Conservation (phyloP, 2,113 vertebrate species). For the Gila orcuttii region DNA sequence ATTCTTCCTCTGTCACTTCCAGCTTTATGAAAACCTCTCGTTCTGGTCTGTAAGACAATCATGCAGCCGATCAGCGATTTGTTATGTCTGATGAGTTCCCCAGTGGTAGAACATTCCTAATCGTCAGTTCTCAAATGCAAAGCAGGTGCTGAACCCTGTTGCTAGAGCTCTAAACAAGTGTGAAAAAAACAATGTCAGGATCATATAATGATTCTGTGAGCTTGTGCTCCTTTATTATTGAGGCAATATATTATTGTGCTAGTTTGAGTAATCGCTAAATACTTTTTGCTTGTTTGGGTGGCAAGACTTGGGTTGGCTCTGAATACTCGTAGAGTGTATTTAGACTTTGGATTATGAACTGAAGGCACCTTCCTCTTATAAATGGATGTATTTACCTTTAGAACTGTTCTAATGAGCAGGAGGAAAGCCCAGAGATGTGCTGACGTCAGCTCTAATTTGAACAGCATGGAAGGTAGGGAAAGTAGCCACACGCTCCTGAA, state of each 20-base stretch:
- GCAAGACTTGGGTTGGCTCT: not conserved
- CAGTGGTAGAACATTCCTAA: conserved; percentile 26
- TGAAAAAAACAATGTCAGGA: not conserved
- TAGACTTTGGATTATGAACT: conserved; percentile 45
- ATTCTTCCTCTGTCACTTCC: conserved; percentile 37
- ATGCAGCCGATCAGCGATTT: conserved; percentile 48
- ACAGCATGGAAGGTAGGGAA: conserved; percentile 51
- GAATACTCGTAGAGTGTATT: conserved; percentile 25
- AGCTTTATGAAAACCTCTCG: conserved; percentile 38
- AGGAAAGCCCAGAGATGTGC: conserved; percentile 48
- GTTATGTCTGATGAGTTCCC: conserved; percentile 33
- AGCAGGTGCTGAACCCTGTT: conserved; percentile 8
- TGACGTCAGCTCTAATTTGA: conserved; percentile 62
- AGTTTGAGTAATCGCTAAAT: conserved; percentile 21
- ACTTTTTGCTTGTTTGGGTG: conserved; percentile 44
- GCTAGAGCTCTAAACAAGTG: conserved; percentile 1
- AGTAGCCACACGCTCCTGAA: conserved; percentile 49
- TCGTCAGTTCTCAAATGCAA: conserved; percentile 11
- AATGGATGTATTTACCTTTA: conserved; percentile 59
- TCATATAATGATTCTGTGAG: not conserved
- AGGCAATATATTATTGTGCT: conserved; percentile 9
- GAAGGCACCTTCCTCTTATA: conserved; percentile 47
- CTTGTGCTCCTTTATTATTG: conserved; percentile 40
- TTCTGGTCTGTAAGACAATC: conserved; percentile 49
- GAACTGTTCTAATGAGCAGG: conserved; percentile 50